Percentiles rank a stretch among this genome's conserved stretches.
Evolutionary conservation across 2,797 vertebrate species (phyloP).

Genomic region (Eurystomus glaucurus): DNA sequence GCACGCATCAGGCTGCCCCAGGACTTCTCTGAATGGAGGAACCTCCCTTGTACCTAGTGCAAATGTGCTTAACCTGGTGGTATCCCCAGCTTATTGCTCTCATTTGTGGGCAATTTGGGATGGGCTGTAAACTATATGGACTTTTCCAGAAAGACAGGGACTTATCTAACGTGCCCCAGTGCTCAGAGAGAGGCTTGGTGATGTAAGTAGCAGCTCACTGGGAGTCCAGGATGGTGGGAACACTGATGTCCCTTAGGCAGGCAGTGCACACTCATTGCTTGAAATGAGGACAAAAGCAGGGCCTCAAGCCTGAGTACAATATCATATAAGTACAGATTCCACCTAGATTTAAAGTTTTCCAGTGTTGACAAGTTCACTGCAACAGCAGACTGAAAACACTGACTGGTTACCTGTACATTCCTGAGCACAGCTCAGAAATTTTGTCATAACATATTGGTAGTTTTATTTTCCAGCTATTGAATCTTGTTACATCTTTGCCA

Average conservation of each 20-base stretch:
- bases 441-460: background rate
- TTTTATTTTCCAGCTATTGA: background rate
- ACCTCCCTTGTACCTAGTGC: background rate
- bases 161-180: background rate
- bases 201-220: background rate
- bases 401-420: background rate
- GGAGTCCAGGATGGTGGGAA: background rate
- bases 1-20: background rate
- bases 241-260: background rate
- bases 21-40: background rate
- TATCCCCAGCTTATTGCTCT: background rate
- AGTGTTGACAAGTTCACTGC: background rate
- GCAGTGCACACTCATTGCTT: fast-evolving
- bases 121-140: background rate
- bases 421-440: background rate
- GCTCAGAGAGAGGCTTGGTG: background rate
- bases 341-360: background rate
- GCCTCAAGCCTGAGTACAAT: background rate
- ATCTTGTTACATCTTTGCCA: background rate
- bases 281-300: background rate
- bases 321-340: background rate
- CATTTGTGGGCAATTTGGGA: background rate
- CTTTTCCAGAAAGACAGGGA: background rate
- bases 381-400: background rate
- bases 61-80: background rate